Evolutionary conservation across 1,140 invertebrate genomes (phyloP).

Genomic region (Thaumatotibia leucotreta): DNA sequence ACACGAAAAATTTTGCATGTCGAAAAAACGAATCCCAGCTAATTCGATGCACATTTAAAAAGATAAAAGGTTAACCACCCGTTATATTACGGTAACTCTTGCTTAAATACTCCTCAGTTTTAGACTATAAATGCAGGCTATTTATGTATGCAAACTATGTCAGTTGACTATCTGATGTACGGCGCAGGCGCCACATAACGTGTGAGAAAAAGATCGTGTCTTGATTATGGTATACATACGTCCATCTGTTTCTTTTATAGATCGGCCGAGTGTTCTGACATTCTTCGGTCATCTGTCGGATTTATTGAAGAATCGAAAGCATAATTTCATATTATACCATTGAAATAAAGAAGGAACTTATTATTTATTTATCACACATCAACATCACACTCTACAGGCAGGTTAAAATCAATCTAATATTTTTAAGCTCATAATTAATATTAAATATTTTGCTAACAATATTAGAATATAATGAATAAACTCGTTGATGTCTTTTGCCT

Average conservation of each 20-base stretch:
- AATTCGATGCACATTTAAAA: conserved; percentile 28
- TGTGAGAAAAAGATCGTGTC: neutral
- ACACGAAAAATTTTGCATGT: neutral
- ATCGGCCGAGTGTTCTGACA: no score
- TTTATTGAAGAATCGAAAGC: no score
- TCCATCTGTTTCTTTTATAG: neutral
- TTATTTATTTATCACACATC: no score
- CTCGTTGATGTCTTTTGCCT: neutral
- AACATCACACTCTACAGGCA: no score
- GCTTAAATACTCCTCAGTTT: neutral
- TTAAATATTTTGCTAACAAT: no score
- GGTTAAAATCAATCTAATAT: no score
- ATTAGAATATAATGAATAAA: no score
- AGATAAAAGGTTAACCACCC: conserved; percentile 43
- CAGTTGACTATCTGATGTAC: neutral
- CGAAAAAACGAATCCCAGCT: neutral
- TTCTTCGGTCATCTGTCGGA: no score
- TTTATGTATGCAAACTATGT: conserved; percentile 9
- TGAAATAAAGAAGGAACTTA: no score
- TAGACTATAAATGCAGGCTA: neutral
- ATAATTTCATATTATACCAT: no score
- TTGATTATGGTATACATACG: neutral
- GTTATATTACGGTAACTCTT: conserved; percentile 52
- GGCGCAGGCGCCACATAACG: neutral
- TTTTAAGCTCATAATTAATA: no score